Base-by-base conservation (phyloP, 2,888 invertebrate genomes). In the Calameuta pallipes region DNA sequence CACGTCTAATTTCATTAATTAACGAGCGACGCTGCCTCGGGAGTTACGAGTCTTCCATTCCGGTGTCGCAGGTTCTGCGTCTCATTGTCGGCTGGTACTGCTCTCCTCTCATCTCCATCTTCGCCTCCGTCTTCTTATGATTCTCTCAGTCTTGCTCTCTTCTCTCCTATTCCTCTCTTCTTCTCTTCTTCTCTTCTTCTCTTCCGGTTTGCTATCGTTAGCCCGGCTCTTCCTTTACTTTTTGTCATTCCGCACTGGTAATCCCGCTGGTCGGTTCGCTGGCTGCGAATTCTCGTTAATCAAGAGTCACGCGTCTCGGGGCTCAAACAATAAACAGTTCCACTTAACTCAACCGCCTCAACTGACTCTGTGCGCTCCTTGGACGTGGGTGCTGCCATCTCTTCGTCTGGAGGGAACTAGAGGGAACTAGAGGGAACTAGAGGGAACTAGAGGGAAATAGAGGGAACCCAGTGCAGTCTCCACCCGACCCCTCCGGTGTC, bases 1-100 rank as follows among this genome's bases (percentile, higher is more conserved):
- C 74, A 75, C 75, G 30, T 78, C 83, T 82, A 84, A 86, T 86
- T 85, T 85, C 81, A 87, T 86, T 87, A 87, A 88, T 87, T 88
- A 87, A 85, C 81, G 80, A 81, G 79, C 83, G 80, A 79, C 81
- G 73, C 71, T 74, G 74, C 73, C 79, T 34, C 71, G 76, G 78
- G 80, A 78, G 74, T 69, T 13, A 31, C 4, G 56, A 68, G 36
- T 76, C 30, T 78, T 73, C 73, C 69, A 76, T 69, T 75, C 74
- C 74, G 4, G 9, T 35, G 9, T 69, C 34, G 70, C 31, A n/a
- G 23, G 33, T 15, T 33, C 70, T 33, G 37, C 37, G 37, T 4
- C 37, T 41, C 12, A 36, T 36, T 12, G 36, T 36, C 41, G 15
- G 15, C 41, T 15, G 37, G 13, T 41, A 31, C 78, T 35, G 56